A percentile compares a stretch with the other conserved stretches of the same genome.
Evolutionary conservation across 2,888 invertebrate species (phyloP).

Genomic region (Marasmarcha lunaedactyla): DNA sequence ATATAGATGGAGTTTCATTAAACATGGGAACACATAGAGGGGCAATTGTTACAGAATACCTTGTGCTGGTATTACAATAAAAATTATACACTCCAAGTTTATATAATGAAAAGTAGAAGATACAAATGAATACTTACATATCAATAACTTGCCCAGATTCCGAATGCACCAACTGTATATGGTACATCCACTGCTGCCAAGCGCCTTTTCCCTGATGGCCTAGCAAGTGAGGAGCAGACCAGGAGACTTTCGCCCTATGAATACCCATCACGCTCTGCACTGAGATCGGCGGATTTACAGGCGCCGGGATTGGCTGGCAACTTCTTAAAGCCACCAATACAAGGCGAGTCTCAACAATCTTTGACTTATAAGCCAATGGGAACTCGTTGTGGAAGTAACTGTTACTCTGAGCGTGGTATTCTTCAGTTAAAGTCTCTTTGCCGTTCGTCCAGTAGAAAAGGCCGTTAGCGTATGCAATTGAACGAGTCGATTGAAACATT

Average conservation of each 20-base stretch:
- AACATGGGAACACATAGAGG: background rate
- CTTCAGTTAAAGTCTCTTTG: slow-evolving; percentile 80
- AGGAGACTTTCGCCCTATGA: slow-evolving; percentile 80
- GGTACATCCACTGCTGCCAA: slow-evolving; percentile 82
- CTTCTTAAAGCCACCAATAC: slow-evolving; percentile 72
- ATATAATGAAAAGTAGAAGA: too few species aligned
- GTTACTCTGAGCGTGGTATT: slow-evolving; percentile 76
- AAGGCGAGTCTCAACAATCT: slow-evolving; percentile 40
- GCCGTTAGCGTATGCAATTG: slow-evolving; percentile 80
- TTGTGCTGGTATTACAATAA: too few species aligned
- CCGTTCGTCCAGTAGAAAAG: slow-evolving; percentile 91
- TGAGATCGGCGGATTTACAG: slow-evolving; percentile 81
- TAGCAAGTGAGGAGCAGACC: slow-evolving; percentile 83
- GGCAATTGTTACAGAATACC: background rate
- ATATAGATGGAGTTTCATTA: background rate
- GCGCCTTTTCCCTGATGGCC: slow-evolving; percentile 79
- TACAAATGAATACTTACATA: slow-evolving; percentile 44
- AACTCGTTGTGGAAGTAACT: slow-evolving; percentile 84
- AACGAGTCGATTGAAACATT: slow-evolving; percentile 79
- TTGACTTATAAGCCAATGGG: slow-evolving; percentile 61
- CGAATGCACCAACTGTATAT: slow-evolving; percentile 75
- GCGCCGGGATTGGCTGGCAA: slow-evolving; percentile 83
- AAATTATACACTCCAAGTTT: too few species aligned
- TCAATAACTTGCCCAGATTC: slow-evolving; percentile 34
- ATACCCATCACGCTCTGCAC: slow-evolving; percentile 87